phyloP scores from a whole-genome alignment of 2,113 vertebrate genomes.

The Menura novaehollandiae region DNA sequence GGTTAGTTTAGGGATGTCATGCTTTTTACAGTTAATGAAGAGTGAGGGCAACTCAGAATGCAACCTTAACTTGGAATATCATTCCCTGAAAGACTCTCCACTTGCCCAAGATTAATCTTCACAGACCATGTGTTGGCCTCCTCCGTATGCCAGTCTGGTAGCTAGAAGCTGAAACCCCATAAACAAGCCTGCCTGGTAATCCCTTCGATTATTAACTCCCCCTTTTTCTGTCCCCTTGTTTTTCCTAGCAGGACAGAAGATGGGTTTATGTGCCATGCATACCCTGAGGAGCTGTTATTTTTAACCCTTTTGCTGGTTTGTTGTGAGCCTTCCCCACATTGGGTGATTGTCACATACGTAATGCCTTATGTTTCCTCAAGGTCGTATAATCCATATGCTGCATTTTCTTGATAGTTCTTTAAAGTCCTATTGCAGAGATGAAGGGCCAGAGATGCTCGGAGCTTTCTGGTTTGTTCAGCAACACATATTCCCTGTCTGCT shows the following conservation, averaged over 20 bases:
- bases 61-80: background rate
- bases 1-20: background rate
- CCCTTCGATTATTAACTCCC: accelerated
- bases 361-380: background rate
- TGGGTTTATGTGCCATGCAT: background rate
- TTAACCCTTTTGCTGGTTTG: background rate
- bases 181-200: background rate
- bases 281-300: background rate
- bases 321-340: background rate
- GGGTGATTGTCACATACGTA: background rate
- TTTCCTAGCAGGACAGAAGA: background rate
- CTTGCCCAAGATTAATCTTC: background rate
- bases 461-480: background rate
- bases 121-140: background rate
- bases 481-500: background rate
- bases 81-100: background rate
- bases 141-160: background rate
- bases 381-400: background rate
- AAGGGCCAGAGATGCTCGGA: background rate
- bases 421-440: background rate
- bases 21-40: background rate
- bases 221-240: background rate
- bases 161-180: background rate
- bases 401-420: background rate
- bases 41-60: background rate